phyloP scores from a whole-genome alignment of 2,113 vertebrate species.

The Egretta garzetta region DNA sequence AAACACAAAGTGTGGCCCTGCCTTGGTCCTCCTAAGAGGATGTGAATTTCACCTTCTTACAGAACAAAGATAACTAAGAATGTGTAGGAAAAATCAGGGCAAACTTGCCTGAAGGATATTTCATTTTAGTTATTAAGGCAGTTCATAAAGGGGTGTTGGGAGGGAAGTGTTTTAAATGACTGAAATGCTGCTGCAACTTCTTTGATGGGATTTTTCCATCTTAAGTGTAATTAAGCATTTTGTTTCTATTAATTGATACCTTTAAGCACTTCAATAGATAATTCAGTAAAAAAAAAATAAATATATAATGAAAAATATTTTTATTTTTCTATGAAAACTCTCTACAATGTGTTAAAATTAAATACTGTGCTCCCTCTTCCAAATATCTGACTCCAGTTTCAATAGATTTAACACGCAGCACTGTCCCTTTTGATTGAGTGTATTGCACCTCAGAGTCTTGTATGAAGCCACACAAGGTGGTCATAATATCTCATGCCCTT shows the following conservation, averaged over 20 bases:
- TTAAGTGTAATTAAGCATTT: constrained; percentile 18
- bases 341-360: neutral
- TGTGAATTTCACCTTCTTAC: neutral
- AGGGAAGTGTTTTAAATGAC: neutral
- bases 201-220: neutral
- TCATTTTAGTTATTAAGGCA: neutral
- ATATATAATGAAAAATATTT: neutral
- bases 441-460: neutral
- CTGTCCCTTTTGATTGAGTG: neutral
- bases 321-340: neutral
- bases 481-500: neutral
- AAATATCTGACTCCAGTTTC: neutral
- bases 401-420: neutral
- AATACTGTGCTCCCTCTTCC: neutral
- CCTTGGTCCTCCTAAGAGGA: neutral
- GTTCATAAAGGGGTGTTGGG: neutral
- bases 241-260: constrained; percentile 14
- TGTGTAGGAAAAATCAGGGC: neutral
- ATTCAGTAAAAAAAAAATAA: constrained; percentile 18
- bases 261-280: constrained; percentile 31
- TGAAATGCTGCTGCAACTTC: neutral
- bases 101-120: neutral
- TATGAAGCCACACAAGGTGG: neutral
- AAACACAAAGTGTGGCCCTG: neutral
- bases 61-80: neutral